phyloP scores from a whole-genome alignment of 37 sponge, comb jelly and placozoan genomes.

The Trichoplax adhaerens region DNA sequence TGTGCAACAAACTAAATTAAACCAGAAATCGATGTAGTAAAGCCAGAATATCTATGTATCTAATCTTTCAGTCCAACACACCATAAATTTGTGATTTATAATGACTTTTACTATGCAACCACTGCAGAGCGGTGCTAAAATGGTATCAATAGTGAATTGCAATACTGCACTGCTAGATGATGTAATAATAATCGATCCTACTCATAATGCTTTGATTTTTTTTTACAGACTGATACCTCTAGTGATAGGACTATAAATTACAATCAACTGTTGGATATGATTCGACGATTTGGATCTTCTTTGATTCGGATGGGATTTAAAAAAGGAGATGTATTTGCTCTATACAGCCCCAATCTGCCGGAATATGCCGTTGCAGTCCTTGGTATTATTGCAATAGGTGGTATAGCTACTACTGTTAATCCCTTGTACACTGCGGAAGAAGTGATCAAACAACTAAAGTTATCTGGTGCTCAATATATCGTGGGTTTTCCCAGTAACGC shows the following conservation, averaged over 20 bases:
- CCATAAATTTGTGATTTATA: too few relatives aligned
- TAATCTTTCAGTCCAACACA: too few relatives aligned
- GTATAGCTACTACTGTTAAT: slow-evolving; percentile 50
- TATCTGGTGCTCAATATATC: slow-evolving; percentile 28
- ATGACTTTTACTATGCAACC: too few relatives aligned
- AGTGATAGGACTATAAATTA: not conserved
- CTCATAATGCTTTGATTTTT: too few relatives aligned
- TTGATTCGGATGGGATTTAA: slow-evolving; percentile 27
- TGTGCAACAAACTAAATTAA: too few relatives aligned
- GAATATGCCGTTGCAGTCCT: slow-evolving; percentile 25
- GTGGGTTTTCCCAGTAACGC: not conserved
- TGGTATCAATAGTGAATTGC: too few relatives aligned
- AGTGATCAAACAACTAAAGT: slow-evolving; percentile 45
- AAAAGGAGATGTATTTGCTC: slow-evolving; percentile 34
- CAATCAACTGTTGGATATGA: slow-evolving; percentile 23
- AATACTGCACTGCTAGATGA: too few relatives aligned
- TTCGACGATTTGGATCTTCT: slow-evolving; percentile 21
- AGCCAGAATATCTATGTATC: too few relatives aligned
- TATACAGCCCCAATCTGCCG: slow-evolving; percentile 33
- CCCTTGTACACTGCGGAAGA: slow-evolving; percentile 46
- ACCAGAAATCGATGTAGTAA: too few relatives aligned
- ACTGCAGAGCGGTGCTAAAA: too few relatives aligned
- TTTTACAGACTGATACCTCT: too few relatives aligned
- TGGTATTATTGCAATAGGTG: slow-evolving; percentile 47
- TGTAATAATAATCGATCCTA: too few relatives aligned